phyloP scores from a whole-genome alignment of 2,797 vertebrate species.

The Acipenser oxyrinchus region DNA sequence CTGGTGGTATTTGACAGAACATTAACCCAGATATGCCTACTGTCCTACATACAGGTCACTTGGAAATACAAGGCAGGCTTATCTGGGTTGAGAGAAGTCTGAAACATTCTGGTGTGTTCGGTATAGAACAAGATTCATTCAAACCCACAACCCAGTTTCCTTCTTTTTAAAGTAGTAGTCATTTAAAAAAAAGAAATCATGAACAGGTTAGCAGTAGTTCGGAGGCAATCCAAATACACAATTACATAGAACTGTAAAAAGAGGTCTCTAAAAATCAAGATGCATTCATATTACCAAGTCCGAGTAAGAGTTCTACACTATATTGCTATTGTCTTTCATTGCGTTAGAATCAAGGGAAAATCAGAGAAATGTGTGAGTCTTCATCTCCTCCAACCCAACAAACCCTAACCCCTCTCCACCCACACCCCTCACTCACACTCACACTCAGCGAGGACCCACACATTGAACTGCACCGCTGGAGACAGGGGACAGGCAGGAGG shows the following conservation, averaged over 20 bases:
- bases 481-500: not conserved
- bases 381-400: not conserved
- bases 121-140: no score
- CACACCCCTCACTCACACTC: not conserved
- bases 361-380: not conserved
- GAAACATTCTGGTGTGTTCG: no score
- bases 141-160: no score
- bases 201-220: no score
- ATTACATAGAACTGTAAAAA: constrained; percentile 7
- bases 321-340: constrained; percentile 6
- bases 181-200: no score
- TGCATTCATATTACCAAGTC: constrained; percentile 4
- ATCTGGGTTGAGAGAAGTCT: no score
- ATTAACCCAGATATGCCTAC: no score
- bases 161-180: no score
- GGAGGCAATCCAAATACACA: no score
- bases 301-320: constrained; percentile 9
- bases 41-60: no score
- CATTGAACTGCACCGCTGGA: not conserved
- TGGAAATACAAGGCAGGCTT: no score
- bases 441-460: not conserved
- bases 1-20: no score
- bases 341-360: not conserved
- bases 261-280: constrained; percentile 7
- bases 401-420: not conserved